Evolutionary conservation across 2,113 vertebrate species (phyloP), one percentile per base, ranked within the genome.

Genomic region (Thryonomys swinderianus): DNA sequence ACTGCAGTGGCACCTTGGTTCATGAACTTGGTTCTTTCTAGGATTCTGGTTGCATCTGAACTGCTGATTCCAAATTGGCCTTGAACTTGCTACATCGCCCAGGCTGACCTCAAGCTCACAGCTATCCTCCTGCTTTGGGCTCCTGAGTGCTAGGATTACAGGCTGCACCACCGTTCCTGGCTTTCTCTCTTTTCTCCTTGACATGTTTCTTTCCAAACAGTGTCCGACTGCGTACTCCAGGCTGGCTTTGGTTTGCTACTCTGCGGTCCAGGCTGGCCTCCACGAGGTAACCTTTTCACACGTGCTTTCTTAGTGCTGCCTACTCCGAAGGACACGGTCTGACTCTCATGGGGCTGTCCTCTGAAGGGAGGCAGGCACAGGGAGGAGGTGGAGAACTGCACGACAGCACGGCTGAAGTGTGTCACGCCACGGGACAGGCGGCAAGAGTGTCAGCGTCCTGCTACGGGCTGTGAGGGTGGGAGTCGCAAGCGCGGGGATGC

Each of bases 261-360:
- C 9, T 37, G n/a, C n/a, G 37, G 66, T 37, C n/a, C 34, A 69
- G 34, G n/a, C 17, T 37, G 34, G 18, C 18, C 66, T 37, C 23
- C 40, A 76, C 48, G 42, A 76, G 34, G 45, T 25, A 82, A 66
- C 2, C 37, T 23, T 16, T 17, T 17, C 32, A 55, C 23, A 21
- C 51, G 34, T 82, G 73, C 37, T 95, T 83, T 71, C 45, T 78
- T 74, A 64, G 40, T 83, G 34, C 7, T 95, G 23, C 76, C 71
- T 40, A 9, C 8, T 48, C 34, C 66, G 71, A 78, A 91, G 37
- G 67, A 69, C n/a, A 42, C 14, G 40, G n/a, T 32, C 25, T 48
- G 57, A 45, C 84, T 51, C 7, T 45, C 67, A 76, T 88, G 62
- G 92, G 61, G 51, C 11, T 69, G 25, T 40, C 66, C 17, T 57